Conservation (phyloP, 2,113 vertebrate species). For the Neopipo cinnamomea region DNA sequence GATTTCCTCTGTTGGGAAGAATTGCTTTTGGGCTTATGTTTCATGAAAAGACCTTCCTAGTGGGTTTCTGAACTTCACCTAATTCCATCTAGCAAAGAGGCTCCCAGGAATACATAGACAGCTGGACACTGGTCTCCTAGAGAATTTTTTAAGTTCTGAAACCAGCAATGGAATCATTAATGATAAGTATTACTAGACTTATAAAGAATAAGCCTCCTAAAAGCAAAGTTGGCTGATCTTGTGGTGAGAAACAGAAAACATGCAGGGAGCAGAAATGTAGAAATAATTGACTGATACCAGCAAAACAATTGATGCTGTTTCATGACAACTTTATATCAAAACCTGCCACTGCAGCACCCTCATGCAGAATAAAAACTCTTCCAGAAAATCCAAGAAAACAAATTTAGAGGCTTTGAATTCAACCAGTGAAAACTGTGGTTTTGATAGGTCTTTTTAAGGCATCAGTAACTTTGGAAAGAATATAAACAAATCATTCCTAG, state of each 20-base stretch:
- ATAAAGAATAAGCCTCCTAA: background rate
- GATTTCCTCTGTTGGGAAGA: background rate
- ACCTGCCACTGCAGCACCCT: background rate
- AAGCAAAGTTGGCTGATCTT: background rate
- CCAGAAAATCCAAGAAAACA: background rate
- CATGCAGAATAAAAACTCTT: background rate
- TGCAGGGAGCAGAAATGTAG: background rate
- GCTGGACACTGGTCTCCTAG: background rate
- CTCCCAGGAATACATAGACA: background rate
- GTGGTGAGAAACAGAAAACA: background rate
- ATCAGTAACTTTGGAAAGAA: background rate
- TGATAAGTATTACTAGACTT: background rate
- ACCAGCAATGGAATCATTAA: background rate
- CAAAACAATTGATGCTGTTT: background rate
- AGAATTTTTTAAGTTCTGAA: background rate
- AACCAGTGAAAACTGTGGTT: background rate
- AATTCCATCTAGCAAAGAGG: background rate
- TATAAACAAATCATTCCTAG: background rate
- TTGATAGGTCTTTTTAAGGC: background rate
- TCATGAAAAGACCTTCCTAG: background rate
- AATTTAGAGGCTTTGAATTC: background rate
- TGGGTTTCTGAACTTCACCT: background rate
- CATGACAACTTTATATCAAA: background rate
- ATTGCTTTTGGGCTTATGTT: background rate
- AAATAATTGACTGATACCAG: background rate